phyloP scores from a whole-genome alignment of 92 coral and sea anemone species.

The Blastomussa wellsi region DNA sequence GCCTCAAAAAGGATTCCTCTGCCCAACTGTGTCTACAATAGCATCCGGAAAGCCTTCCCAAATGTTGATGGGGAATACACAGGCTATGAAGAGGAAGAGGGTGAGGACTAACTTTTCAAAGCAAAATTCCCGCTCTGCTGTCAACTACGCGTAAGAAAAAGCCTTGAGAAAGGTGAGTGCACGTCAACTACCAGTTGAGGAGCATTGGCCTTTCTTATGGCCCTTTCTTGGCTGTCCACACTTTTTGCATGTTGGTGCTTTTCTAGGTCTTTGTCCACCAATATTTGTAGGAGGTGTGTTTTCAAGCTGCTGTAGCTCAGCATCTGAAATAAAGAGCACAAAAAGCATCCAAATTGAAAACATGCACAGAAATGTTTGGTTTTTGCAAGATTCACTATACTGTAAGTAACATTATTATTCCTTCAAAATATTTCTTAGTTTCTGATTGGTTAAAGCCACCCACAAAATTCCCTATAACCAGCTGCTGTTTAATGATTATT shows the following conservation, averaged over 20 bases:
- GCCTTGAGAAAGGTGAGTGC: background rate
- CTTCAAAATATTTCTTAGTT: no score
- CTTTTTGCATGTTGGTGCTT: constrained; percentile 31
- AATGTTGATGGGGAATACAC: constrained; percentile 25
- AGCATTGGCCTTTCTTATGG: constrained; percentile 37
- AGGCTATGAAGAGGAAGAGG: constrained; percentile 46
- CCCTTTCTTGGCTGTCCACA: constrained; percentile 33
- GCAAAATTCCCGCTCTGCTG: no score
- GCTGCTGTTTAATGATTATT: no score
- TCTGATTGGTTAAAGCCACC: no score
- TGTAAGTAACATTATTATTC: background rate
- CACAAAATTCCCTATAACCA: no score
- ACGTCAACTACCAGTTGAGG: constrained; percentile 10
- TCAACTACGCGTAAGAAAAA: no score
- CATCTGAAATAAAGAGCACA: background rate
- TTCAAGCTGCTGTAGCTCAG: constrained; percentile 27
- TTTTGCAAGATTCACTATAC: background rate
- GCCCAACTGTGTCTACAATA: constrained; percentile 49
- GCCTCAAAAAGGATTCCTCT: constrained; percentile 40
- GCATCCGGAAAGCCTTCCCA: constrained; percentile 41
- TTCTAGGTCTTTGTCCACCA: constrained; percentile 8
- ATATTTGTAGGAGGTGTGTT: background rate
- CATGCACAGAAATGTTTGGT: background rate
- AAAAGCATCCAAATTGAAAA: constrained; percentile 1
- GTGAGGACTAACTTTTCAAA: no score